Evolutionary conservation across 2,797 vertebrate genomes (phyloP), one percentile per base, ranked within the genome.

Genomic region (Eleutherodactylus coqui): DNA sequence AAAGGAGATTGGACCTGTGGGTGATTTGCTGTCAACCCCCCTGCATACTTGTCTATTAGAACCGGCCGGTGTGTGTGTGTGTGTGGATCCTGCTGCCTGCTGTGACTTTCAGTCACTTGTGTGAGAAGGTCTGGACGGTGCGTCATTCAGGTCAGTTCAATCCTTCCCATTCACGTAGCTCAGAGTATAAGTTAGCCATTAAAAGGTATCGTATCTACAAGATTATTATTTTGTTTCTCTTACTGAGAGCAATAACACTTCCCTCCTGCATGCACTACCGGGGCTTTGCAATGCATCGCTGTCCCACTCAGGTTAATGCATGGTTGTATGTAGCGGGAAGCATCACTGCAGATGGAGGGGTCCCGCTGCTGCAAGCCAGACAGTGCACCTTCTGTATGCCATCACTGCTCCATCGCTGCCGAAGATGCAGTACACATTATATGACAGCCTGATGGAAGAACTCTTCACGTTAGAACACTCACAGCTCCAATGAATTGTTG

Each of bases 131-230:
- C 70, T 29, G 34, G 19, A 17, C 60, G 13, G 51, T 5, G 58
- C 49, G 5, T 24, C 16, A 0, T 27, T 75, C 67, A 87, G 86
- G 86, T 87, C 36, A 87, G 86, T 87, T 0, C 38, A n/a, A 36
- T 69, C 19, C 34, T 36, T 62, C 7, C 51, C 60, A 19, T n/a
- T 43, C 8, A 16, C 13, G 53, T 41, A 41, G 5, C 29, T 58
- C 32, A 75, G 3, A 51, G 43, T 38, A 19, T 27, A 73, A 76
- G 55, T 79, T 60, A 36, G 24, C 3, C 8, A n/a, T n/a, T n/a
- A n/a, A n/a, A n/a, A n/a, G n/a, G n/a, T n/a, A n/a, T n/a, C n/a
- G n/a, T n/a, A n/a, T n/a, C n/a, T n/a, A n/a, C n/a, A n/a, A n/a
- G n/a, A n/a, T n/a, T n/a, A n/a, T n/a, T n/a, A n/a, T n/a, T n/a